Conservation (phyloP, 2,113 vertebrate genomes). For the Micronisus gabar region DNA sequence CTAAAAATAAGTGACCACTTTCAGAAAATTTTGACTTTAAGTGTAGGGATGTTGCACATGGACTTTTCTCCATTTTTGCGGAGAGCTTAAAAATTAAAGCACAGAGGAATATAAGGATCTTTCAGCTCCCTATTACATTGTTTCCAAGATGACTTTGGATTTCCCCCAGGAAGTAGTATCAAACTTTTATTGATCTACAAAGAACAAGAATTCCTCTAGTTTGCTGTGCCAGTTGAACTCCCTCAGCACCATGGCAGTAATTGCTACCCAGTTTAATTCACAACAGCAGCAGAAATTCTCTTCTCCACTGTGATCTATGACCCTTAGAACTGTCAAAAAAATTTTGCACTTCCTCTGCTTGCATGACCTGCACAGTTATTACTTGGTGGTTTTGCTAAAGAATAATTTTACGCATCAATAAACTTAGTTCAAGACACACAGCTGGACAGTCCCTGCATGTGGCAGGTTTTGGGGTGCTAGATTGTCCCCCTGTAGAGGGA, state of each 20-base stretch:
- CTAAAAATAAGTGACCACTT: neutral
- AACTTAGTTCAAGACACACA: neutral
- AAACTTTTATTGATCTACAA: neutral
- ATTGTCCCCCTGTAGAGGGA: accelerated
- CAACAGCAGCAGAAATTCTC: neutral
- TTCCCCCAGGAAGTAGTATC: neutral
- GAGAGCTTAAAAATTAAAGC: neutral
- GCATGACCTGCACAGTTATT: neutral
- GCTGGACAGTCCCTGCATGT: neutral
- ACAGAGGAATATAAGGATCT: neutral
- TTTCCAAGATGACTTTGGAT: neutral
- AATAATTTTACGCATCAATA: neutral
- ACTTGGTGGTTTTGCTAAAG: neutral
- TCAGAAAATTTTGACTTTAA: neutral
- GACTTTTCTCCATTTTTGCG: neutral
- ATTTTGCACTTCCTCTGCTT: neutral
- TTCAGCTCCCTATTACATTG: neutral
- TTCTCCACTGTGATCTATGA: neutral
- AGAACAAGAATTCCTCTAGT: neutral
- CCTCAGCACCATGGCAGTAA: neutral
- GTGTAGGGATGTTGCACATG: neutral
- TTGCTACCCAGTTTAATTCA: neutral
- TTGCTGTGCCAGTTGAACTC: neutral
- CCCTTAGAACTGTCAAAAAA: neutral
- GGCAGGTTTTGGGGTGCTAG: neutral